Conservation (phyloP, 2,797 vertebrate species). For the Tolypeutes matacus region DNA sequence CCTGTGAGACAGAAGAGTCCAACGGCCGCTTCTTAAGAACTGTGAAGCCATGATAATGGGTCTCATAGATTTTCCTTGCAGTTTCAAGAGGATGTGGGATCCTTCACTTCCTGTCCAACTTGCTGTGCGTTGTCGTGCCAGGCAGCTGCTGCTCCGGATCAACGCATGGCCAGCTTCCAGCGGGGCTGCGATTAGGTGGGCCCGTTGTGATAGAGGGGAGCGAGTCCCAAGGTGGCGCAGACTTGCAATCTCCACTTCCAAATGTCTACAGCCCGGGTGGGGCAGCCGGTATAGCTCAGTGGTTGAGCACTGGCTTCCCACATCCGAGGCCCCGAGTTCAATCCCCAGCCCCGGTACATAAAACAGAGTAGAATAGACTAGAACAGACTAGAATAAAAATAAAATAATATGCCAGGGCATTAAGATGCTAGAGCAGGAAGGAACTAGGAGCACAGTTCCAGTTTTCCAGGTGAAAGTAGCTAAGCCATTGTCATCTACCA, state of each 20-base stretch:
- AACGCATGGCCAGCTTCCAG: constrained; percentile 47
- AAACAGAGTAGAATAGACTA: too few relatives aligned
- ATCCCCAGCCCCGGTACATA: too few relatives aligned
- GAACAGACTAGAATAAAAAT: too few relatives aligned
- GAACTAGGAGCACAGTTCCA: background rate
- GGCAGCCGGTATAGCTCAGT: too few relatives aligned
- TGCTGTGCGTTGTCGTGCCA: background rate
- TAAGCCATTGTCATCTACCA: background rate
- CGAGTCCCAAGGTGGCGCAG: background rate
- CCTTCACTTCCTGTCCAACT: constrained; percentile 72
- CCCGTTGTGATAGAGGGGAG: background rate
- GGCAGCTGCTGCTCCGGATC: constrained; percentile 57
- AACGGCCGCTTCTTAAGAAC: constrained; percentile 61
- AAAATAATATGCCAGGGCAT: background rate
- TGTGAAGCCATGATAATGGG: constrained; percentile 71
- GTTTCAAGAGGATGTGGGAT: constrained; percentile 73
- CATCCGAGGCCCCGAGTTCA: too few relatives aligned
- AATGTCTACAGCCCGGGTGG: background rate
- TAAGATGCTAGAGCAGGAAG: background rate
- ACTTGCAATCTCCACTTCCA: background rate
- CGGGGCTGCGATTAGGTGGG: background rate
- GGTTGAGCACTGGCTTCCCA: too few relatives aligned
- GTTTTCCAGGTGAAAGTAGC: background rate
- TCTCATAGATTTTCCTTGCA: constrained; percentile 66
- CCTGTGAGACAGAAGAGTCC: constrained; percentile 5